A percentile compares a stretch with the other conserved stretches of the same genome.
phyloP scores from a whole-genome alignment of 2,888 invertebrate species.

The Sarcophaga subvicina region DNA sequence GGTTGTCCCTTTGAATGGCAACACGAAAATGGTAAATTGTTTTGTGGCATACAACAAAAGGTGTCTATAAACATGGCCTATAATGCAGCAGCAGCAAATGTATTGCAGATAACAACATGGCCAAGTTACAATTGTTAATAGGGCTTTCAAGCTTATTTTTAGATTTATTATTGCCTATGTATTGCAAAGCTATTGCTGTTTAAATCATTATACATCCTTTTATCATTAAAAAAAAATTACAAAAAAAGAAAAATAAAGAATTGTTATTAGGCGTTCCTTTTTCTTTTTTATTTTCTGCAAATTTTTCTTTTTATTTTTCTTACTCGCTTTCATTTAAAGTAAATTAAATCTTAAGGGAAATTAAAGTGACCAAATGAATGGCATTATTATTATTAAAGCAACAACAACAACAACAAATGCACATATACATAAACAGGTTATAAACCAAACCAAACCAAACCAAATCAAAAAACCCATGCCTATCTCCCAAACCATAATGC shows the following conservation, averaged over 20 bases:
- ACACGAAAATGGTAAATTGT: slow-evolving; percentile 47
- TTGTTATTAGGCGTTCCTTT: slow-evolving; percentile 38
- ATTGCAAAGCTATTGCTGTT: not conserved
- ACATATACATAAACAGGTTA: no score
- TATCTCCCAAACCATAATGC: no score
- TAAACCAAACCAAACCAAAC: no score
- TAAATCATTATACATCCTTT: slow-evolving; percentile 17
- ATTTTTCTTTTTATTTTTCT: no score
- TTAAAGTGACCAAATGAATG: not conserved
- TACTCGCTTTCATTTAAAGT: not conserved
- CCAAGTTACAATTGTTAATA: slow-evolving; percentile 35
- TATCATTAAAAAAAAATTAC: not conserved
- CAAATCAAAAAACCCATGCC: no score
- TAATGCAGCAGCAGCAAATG: not conserved
- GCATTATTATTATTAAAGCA: no score
- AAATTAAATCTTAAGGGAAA: slow-evolving; percentile 35
- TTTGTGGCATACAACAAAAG: slow-evolving; percentile 26
- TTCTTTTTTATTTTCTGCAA: not conserved
- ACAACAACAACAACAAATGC: no score
- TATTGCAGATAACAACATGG: not conserved
- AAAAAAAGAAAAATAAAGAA: slow-evolving; percentile 6
- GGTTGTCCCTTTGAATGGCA: slow-evolving; percentile 50
- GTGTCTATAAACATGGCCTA: slow-evolving; percentile 46
- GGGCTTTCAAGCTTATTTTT: slow-evolving; percentile 33
- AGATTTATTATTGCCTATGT: slow-evolving; percentile 7